Evolutionary conservation across 2,113 vertebrate species (phyloP), one percentile per base, ranked within the genome.

Genomic region (Saccopteryx bilineata): DNA sequence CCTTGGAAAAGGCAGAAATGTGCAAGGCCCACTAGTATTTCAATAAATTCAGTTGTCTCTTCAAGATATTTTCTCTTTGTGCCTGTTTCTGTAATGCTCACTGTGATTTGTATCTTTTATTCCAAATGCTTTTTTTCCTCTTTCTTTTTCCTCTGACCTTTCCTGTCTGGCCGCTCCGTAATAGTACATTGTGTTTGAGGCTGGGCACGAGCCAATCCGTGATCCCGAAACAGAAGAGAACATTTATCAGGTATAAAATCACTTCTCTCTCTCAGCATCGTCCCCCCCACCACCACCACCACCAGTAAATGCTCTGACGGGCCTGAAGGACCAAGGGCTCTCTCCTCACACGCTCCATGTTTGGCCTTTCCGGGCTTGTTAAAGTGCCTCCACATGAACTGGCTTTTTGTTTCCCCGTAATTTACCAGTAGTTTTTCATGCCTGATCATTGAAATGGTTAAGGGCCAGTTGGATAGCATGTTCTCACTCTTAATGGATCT

Each of bases 171-270:
- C 99, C 97, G 99, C 99, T 98, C 99, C 98, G 98, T 98, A 98
- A 98, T 99, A 99, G 99, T 99, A 99, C 99, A 99, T 99, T 99
- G 99, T 99, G 98, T 99, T 99, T 99, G 99, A 99, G 99, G 99
- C 99, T 98, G 99, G 99, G 99, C 99, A 99, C 89, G 99, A 99
- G 98, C 99, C 99, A 98, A 99, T 99, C 99, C 99, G 99, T 98
- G 99, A 99, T 98, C 99, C 99, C 97, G 99, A 99, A 99, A 99
- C 98, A 91, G 99, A 99, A 98, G 99, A 99, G 98, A 99, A 99
- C 99, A 99, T 99, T 99, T 99, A 99, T 99, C 99, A 99, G 99
- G 99, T 99, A 99, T 99, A 97, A 87, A 98, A 97, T 75, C 93
- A 50, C 96, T 98, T 95, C 10, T 65, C 88, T 95, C 82, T 96